Evolutionary conservation across 2,113 vertebrate species (phyloP).

Genomic region (Lontra canadensis): DNA sequence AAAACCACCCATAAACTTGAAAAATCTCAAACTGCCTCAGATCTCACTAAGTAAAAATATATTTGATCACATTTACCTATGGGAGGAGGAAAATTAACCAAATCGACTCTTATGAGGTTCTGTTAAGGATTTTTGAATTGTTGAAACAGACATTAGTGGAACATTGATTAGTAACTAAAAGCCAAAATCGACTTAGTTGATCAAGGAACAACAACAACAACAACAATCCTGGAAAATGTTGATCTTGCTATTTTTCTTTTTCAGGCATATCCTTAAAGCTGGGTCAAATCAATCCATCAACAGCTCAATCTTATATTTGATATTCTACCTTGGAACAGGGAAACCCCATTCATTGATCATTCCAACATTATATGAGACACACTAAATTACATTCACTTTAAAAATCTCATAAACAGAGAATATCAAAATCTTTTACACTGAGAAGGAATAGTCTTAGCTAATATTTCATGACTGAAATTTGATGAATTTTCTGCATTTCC

Average conservation of each 20-base stretch:
- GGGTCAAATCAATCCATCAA: not conserved
- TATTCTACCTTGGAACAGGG: not conserved
- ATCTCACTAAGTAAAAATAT: not conserved
- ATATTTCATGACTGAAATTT: not conserved
- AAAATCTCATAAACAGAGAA: not conserved
- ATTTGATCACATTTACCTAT: slow-evolving; percentile 12
- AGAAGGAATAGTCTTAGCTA: not conserved
- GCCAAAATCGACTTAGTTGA: not conserved
- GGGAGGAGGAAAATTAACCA: not conserved
- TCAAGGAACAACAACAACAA: not conserved
- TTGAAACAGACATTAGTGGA: not conserved
- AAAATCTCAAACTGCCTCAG: not conserved
- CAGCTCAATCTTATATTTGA: not conserved
- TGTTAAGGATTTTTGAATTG: not conserved
- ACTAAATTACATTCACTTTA: not conserved
- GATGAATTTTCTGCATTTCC: slow-evolving; percentile 2
- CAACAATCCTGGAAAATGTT: not conserved
- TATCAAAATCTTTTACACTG: slow-evolving; percentile 14
- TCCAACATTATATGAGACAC: not conserved
- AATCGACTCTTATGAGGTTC: not conserved
- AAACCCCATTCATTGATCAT: not conserved
- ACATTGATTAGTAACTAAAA: not conserved
- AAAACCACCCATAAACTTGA: not conserved
- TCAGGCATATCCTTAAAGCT: not conserved
- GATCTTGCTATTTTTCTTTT: not conserved